Evolutionary conservation across 2,113 vertebrate genomes (phyloP), one percentile per base, ranked within the genome.

Genomic region (Tupaia tana): DNA sequence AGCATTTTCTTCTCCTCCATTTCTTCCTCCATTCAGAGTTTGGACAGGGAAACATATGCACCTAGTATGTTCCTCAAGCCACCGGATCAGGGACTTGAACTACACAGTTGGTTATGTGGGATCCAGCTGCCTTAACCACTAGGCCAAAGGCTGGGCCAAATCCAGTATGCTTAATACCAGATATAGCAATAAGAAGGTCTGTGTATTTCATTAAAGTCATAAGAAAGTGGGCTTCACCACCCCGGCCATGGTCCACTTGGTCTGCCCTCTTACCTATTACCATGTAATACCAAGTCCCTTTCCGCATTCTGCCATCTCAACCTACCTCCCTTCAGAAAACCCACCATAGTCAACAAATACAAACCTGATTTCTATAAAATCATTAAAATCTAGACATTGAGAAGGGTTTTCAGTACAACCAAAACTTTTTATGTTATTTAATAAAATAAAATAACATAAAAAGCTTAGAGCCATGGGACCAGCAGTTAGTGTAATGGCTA

Each of bases 231-330:
- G 0, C 20, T 2, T 9, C 6, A 20, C 27, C 7, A 25, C 20
- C 22, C 25, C 24, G 16, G 64, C 74, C 4, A 0, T 2, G 0
- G 7, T 7, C 29, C 2, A 4, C 25, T 7, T 27, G 1, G 8
- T 73, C 12, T 10, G 18, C 19, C n/a, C n/a, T n/a, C n/a, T n/a
- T n/a, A n/a, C n/a, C n/a, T n/a, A n/a, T n/a, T n/a, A n/a, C n/a
- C n/a, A n/a, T n/a, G 80, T 0, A 10, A 19, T 6, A 2, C n/a
- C 2, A 9, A 2, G 0, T 3, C 6, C 29, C 43, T 61, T 7
- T 10, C 12, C 16, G 2, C 29, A 12, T n/a, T 8, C 70, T 19
- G 25, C 54, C 3, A 13, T 7, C 1, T 5, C 3, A 3, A 15
- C 27, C 12, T 24, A 29, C 3, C 3, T 29, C 2, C 0, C 34